Percentiles rank a stretch among this genome's conserved stretches.
These are phyloP conservation scores for Neodiprion pinetum DNA, from an alignment of 1,140 invertebrate species.

Conservation along the genomic window DNA sequence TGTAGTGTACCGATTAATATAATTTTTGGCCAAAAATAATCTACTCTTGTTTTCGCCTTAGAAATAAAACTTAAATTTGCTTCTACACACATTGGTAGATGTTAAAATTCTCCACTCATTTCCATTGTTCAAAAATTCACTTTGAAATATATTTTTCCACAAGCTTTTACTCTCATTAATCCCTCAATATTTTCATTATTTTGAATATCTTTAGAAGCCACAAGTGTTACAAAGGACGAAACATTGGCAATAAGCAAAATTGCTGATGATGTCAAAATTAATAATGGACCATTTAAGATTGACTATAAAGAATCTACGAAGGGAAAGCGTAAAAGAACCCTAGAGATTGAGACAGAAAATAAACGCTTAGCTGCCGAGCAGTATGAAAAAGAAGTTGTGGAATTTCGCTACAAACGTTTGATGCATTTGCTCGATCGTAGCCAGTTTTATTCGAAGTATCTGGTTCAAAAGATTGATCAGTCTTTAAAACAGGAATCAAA, in stretches of 20 bases:
- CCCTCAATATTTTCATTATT: too few species aligned
- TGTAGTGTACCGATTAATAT: too few species aligned
- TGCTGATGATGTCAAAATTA: background rate
- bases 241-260: background rate
- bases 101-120: too few species aligned
- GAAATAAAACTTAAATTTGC: too few species aligned
- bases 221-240: background rate
- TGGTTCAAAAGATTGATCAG: slow-evolving; percentile 49
- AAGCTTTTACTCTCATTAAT: too few species aligned
- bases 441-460: slow-evolving; percentile 55
- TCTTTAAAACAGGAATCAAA: slow-evolving; percentile 11
- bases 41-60: too few species aligned
- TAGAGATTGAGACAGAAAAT: slow-evolving; percentile 9
- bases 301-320: background rate
- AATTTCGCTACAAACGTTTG: slow-evolving; percentile 48
- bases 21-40: too few species aligned
- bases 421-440: slow-evolving; percentile 57
- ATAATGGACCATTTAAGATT: background rate
- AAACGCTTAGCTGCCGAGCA: slow-evolving; percentile 32
- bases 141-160: too few species aligned
- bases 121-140: too few species aligned
- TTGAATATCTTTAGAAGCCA: background rate
- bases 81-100: too few species aligned
- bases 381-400: slow-evolving; percentile 36
- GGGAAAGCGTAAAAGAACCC: background rate